Evolutionary conservation across 37 sponge, comb jelly and placozoan genomes (phyloP).

Genomic region (Cliona cf. orientalis): DNA sequence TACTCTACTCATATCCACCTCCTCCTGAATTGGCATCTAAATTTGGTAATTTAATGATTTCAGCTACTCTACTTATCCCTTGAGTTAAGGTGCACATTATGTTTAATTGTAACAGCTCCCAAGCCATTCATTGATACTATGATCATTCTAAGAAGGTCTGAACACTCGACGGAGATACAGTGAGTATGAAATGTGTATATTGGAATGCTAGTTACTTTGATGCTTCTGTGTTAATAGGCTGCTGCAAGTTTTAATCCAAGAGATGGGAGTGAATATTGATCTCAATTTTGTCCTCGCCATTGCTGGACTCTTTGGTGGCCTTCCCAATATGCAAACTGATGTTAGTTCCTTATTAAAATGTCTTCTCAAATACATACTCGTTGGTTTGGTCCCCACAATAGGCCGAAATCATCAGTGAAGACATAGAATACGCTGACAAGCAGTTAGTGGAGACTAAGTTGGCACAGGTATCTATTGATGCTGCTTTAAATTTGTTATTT

Average conservation of each 20-base stretch:
- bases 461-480: constrained; percentile 19
- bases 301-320: constrained; percentile 47
- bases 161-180: constrained; percentile 59
- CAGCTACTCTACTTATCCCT: not conserved
- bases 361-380: too few relatives aligned
- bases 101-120: constrained; percentile 41
- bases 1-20: constrained; percentile 73
- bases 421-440: constrained; percentile 11
- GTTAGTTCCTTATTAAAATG: constrained; percentile 13
- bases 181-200: constrained; percentile 15
- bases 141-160: constrained; percentile 27
- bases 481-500: not conserved
- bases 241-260: constrained; percentile 81
- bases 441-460: constrained; percentile 33
- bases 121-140: constrained; percentile 76
- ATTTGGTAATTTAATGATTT: too few relatives aligned
- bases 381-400: too few relatives aligned
- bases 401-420: constrained; percentile 17
- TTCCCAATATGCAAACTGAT: constrained; percentile 20
- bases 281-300: constrained; percentile 73
- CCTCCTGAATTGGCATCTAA: constrained; percentile 57
- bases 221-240: constrained; percentile 2
- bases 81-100: not conserved
- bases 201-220: not conserved
- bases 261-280: constrained; percentile 85